These are phyloP conservation scores for Cephalopterus ornatus DNA, from an alignment of 2,113 vertebrate genomes.

Conservation along the genomic window DNA sequence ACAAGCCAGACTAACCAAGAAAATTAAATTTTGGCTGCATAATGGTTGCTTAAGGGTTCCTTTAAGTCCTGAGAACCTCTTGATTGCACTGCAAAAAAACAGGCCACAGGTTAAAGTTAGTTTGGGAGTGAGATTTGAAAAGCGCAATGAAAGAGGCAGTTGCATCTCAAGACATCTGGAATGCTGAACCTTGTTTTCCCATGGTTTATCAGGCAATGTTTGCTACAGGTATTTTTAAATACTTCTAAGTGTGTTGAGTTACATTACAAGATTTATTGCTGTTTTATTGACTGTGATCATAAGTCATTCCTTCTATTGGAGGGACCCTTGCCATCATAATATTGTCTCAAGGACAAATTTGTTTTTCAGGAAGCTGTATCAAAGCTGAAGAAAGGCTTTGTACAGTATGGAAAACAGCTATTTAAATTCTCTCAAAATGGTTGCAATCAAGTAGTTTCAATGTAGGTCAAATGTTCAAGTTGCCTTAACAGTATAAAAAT, in stretches of 20 bases:
- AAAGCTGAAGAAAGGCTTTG: not conserved
- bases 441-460: not conserved
- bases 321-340: not conserved
- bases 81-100: not conserved
- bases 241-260: not conserved
- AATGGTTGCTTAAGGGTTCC: not conserved
- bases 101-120: not conserved
- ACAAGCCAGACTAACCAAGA: not conserved
- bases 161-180: not conserved
- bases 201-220: rapidly evolving
- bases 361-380: not conserved
- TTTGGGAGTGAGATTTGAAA: not conserved
- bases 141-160: not conserved
- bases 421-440: not conserved
- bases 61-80: not conserved
- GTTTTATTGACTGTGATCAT: not conserved
- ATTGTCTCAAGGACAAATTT: not conserved
- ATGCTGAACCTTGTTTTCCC: not conserved
- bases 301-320: not conserved
- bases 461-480: not conserved
- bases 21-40: not conserved
- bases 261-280: not conserved
- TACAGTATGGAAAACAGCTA: not conserved
- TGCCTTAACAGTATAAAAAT: not conserved
- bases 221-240: not conserved